phyloP scores from a whole-genome alignment of 1,140 invertebrate genomes.

The Pseudachorutes palmiensis region DNA sequence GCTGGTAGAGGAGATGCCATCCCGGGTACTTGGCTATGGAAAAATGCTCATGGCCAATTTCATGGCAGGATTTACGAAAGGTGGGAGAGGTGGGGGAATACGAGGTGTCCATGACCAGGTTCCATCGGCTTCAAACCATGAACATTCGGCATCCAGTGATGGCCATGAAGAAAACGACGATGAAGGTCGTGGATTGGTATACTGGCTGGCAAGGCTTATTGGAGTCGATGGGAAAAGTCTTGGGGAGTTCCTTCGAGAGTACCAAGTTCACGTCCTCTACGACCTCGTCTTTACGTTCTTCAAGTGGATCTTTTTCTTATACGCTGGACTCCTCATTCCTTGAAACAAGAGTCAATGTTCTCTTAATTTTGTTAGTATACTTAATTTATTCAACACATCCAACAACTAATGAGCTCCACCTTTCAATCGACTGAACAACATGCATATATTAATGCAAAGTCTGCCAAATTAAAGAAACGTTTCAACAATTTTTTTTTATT shows the following conservation, averaged over 20 bases:
- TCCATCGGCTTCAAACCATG: not conserved
- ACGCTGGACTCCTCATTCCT: conserved; percentile 36
- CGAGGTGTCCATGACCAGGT: not conserved
- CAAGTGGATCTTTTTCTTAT: conserved; percentile 38
- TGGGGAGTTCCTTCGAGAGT: conserved; percentile 36
- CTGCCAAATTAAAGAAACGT: no score
- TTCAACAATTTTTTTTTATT: no score
- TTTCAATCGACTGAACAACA: no score
- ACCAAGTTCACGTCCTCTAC: conserved; percentile 38
- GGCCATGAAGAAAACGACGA: not conserved
- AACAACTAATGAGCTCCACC: no score
- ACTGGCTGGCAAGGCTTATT: conserved; percentile 34
- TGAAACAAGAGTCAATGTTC: no score
- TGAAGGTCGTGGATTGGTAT: conserved; percentile 19
- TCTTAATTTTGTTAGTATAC: no score
- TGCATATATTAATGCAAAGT: no score
- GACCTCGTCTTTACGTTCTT: conserved; percentile 38
- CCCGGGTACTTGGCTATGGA: conserved; percentile 18
- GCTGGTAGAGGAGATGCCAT: not conserved
- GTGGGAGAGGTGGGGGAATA: not conserved
- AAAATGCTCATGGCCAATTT: conserved; percentile 23
- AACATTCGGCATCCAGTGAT: not conserved
- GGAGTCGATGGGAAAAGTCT: conserved; percentile 37
- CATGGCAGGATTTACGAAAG: not conserved
- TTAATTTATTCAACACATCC: no score